Evolutionary conservation across 2,113 vertebrate genomes (phyloP).

Genomic region (Catharus bicknelli): DNA sequence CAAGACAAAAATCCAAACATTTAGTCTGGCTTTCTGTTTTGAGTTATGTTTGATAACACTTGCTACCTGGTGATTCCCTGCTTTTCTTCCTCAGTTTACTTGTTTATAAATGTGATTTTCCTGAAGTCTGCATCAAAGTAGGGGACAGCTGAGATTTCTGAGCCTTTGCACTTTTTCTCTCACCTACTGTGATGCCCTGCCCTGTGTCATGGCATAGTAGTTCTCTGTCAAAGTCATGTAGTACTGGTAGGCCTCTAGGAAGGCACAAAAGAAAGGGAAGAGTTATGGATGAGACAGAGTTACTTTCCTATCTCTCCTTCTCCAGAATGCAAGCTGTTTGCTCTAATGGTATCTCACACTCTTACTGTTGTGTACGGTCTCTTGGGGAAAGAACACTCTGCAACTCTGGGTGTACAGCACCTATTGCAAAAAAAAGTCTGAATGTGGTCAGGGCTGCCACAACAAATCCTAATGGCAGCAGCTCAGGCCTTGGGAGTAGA

Average conservation of each 20-base stretch:
- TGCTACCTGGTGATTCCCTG: background rate
- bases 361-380: background rate
- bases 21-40: background rate
- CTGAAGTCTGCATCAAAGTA: background rate
- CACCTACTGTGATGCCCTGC: background rate
- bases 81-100: background rate
- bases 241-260: background rate
- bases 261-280: background rate
- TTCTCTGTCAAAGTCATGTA: background rate
- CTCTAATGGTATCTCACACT: background rate
- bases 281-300: background rate
- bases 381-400: background rate
- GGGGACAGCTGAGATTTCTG: background rate
- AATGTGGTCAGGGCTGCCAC: background rate
- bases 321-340: background rate
- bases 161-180: background rate
- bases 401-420: accelerated
- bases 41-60: background rate
- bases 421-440: background rate
- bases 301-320: background rate
- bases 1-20: background rate
- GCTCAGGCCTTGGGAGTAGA: background rate
- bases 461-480: background rate
- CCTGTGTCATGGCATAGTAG: background rate
- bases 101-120: background rate